Base-by-base conservation (phyloP, 2,797 vertebrate genomes). In the Lutjanus argentimaculatus region DNA sequence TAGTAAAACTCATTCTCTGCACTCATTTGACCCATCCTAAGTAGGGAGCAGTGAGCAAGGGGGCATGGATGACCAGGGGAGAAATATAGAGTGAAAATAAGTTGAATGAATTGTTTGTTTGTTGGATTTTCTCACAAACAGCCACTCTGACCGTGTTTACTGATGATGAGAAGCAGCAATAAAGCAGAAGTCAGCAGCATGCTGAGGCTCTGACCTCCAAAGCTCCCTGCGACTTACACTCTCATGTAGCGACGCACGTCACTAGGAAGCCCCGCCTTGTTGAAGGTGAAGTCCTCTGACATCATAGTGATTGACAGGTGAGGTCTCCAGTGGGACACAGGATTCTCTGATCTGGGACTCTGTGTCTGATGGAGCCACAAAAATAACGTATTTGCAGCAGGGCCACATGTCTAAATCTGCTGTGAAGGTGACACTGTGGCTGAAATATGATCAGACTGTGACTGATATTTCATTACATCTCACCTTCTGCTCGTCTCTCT, bases 221-320 rank as follows among this genome's bases (percentile, higher is more conserved):
- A 77, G 77, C n/a, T 49, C 64, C 74, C 21, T 49, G 71, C 46
- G 75, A 94, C 97, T 95, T 90, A 99, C 99, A 98, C 95, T 93
- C 97, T 98, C 95, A 99, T 97, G 91, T 98, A 98, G 74, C 97
- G 96, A 2, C 97, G 96, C 85, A 99, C 96, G 13, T 99, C 98
- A 8, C 97, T 97, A 5, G 98, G 97, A 63, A 99, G 95, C 8
- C 97, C 97, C 36, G 96, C 95, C 3, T 96, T 97, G 62, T 96
- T 97, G 77, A 99, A 98, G 79, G 96, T 95, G 79, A 99, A 99
- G 77, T 97, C 95, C 74, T 99, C 98, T 19, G 97, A 97, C 98
- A 99, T 98, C 88, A 99, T 87, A 6, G 96, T 97, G 75, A 99
- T 86, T 8, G 97, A 96, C 86, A 99, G 91, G 22, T 92, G 95